These are phyloP conservation scores for Bombylius major DNA, from an alignment of 2,888 invertebrate species.

Conservation along the genomic window DNA sequence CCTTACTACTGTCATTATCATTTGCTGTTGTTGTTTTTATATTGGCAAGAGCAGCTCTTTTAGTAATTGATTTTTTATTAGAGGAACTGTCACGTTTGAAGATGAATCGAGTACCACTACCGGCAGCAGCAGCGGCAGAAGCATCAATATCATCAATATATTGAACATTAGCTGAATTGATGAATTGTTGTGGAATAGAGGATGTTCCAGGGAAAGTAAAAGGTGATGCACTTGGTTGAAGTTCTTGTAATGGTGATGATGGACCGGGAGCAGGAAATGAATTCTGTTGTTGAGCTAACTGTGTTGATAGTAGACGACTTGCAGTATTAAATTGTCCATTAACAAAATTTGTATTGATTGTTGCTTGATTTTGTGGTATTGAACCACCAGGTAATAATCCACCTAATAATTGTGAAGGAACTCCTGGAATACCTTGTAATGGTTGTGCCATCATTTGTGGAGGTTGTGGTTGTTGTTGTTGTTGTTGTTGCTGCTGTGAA, in stretches of 20 bases:
- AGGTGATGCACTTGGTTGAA: constrained; percentile 10
- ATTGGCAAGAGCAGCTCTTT: background rate
- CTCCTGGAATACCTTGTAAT: background rate
- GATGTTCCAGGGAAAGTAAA: constrained; percentile 2
- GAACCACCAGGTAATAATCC: background rate
- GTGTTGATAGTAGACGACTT: constrained; percentile 44
- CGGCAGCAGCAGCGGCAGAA: background rate
- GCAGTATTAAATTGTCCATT: constrained; percentile 51
- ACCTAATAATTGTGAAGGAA: constrained; percentile 9
- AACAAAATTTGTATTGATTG: constrained; percentile 41
- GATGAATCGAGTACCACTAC: constrained; percentile 3
- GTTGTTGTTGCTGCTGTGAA: constrained; percentile 36
- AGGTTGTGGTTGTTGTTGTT: constrained; percentile 37
- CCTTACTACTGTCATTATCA: background rate
- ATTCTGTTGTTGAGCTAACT: constrained; percentile 18
- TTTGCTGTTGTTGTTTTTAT: background rate
- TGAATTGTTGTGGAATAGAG: constrained; percentile 13
- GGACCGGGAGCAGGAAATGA: background rate
- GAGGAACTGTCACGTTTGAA: constrained; percentile 24
- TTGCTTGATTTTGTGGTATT: constrained; percentile 18
- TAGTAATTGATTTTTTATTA: constrained; percentile 17
- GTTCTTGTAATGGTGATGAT: background rate
- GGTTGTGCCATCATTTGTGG: background rate
- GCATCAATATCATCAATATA: constrained; percentile 42
- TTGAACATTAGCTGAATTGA: constrained; percentile 48